Evolutionary conservation across 1,140 invertebrate species (phyloP).

Genomic region (Platorchestia sp.): DNA sequence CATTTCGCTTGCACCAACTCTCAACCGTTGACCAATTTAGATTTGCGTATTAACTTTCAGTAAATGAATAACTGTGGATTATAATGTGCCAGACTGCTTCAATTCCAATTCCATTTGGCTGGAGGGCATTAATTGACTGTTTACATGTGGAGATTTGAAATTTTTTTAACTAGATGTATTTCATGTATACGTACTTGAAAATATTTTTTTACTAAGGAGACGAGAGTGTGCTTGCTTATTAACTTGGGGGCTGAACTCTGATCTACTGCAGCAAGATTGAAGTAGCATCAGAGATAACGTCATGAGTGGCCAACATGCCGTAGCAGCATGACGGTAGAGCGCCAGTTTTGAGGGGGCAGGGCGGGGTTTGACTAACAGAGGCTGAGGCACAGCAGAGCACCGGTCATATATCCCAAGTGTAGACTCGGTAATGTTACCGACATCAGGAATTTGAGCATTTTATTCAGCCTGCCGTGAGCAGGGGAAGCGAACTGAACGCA

Average conservation of each 20-base stretch:
- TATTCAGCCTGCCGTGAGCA: background rate
- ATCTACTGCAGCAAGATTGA: background rate
- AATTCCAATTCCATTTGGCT: background rate
- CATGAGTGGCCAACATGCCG: too few relatives aligned
- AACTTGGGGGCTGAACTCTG: too few relatives aligned
- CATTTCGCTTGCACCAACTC: too few relatives aligned
- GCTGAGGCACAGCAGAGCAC: background rate
- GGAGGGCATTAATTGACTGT: background rate
- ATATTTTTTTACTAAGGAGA: too few relatives aligned
- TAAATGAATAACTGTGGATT: too few relatives aligned
- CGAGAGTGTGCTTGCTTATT: too few relatives aligned
- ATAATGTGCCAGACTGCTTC: too few relatives aligned
- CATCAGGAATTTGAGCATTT: background rate
- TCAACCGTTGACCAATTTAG: too few relatives aligned
- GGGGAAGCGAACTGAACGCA: background rate
- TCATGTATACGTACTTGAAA: too few relatives aligned
- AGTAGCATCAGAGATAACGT: background rate
- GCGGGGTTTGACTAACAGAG: background rate
- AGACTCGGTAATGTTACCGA: background rate
- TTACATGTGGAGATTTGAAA: background rate
- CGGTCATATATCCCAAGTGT: background rate
- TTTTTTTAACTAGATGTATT: too few relatives aligned
- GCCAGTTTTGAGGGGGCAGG: background rate
- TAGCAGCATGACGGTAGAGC: background rate
- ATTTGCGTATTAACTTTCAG: too few relatives aligned